Percentiles rank a stretch among this genome's conserved stretches.
Evolutionary conservation across 2,113 vertebrate species (phyloP).

Genomic region (Heterotilapia buettikoferi): DNA sequence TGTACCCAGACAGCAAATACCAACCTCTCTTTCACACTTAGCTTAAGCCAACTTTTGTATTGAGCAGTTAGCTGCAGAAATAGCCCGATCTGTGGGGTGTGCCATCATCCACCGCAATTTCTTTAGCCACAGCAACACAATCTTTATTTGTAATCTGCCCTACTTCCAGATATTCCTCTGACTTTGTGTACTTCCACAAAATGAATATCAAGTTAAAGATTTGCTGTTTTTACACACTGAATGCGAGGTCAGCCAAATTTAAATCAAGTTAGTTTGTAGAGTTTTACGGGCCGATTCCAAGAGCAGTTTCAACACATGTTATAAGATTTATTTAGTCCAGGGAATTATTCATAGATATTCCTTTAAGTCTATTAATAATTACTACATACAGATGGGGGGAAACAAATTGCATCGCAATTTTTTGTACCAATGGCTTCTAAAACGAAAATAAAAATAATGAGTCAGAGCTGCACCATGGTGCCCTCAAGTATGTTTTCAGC

Average conservation of each 20-base stretch:
- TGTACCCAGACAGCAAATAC: not conserved
- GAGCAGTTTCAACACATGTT: not conserved
- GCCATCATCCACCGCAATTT: not conserved
- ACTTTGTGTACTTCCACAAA: not conserved
- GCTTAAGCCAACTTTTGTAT: not conserved
- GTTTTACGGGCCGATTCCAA: not conserved
- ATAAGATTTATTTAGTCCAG: not conserved
- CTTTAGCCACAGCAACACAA: not conserved
- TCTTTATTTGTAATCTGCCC: not conserved
- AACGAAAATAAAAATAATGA: not conserved
- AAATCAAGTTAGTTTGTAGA: not conserved
- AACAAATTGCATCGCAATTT: not conserved
- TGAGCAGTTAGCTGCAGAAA: not conserved
- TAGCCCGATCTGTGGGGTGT: not conserved
- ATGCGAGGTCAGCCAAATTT: not conserved
- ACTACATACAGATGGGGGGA: not conserved
- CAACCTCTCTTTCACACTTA: not conserved
- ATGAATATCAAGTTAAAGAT: not conserved
- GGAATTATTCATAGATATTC: not conserved
- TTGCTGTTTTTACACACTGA: not conserved
- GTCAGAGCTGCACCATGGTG: not conserved
- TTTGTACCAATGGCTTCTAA: not conserved
- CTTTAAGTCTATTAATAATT: not conserved
- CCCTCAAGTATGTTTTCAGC: conserved; percentile 8
- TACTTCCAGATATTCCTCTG: not conserved